Conservation (phyloP, 92 coral and sea anemone genomes). For the Phenganax stokvisi region DNA sequence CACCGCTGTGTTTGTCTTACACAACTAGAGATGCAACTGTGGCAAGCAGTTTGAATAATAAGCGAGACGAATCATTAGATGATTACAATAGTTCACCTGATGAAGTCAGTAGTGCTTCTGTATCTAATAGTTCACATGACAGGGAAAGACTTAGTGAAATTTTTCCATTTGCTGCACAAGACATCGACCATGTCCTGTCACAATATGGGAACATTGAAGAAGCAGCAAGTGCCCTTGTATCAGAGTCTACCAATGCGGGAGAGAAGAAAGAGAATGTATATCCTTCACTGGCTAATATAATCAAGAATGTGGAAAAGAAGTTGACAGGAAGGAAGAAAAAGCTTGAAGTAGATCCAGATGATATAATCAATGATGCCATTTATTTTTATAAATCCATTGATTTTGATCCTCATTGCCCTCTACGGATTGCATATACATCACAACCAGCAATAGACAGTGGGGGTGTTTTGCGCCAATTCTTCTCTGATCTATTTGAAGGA, state of each 20-base stretch:
- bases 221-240: slow-evolving; percentile 50
- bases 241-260: slow-evolving; percentile 4
- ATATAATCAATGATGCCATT: slow-evolving; percentile 22
- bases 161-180: slow-evolving; percentile 52
- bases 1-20: not conserved
- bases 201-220: slow-evolving; percentile 39
- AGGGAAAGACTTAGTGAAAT: not conserved
- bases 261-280: slow-evolving; percentile 9
- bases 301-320: slow-evolving; percentile 35
- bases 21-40: not conserved
- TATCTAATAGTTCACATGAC: not conserved
- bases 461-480: slow-evolving; percentile 28
- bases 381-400: not conserved
- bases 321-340: slow-evolving; percentile 26
- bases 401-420: slow-evolving; percentile 32
- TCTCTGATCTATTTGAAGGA: slow-evolving; percentile 19
- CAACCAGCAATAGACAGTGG: slow-evolving; percentile 27
- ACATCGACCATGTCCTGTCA: slow-evolving; percentile 46
- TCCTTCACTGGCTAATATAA: slow-evolving; percentile 28
- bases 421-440: slow-evolving; percentile 2
- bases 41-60: slow-evolving; percentile 23
- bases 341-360: slow-evolving; percentile 7
- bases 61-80: not conserved
- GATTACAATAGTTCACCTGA: not conserved
- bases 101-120: not conserved